phyloP scores from a whole-genome alignment of 2,888 invertebrate genomes.

The Macrosiphum euphorbiae region DNA sequence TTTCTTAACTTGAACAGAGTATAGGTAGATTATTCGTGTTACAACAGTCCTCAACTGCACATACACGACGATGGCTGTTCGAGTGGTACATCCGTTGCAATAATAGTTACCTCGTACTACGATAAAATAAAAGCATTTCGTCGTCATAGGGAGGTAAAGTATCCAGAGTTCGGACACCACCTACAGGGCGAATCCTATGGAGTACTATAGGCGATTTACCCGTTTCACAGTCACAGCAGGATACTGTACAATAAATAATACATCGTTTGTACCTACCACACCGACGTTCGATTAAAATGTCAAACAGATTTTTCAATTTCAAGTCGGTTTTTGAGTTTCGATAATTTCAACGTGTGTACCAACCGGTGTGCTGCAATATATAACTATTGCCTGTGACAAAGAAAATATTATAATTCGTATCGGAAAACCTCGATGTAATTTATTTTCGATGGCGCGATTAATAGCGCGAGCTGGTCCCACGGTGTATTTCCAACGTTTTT shows the following conservation, averaged over 20 bases:
- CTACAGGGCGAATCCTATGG: background rate
- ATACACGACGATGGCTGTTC: background rate
- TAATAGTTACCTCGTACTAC: background rate
- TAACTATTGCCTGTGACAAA: background rate
- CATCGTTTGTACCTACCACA: background rate
- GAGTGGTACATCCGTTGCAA: background rate
- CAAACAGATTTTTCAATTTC: background rate
- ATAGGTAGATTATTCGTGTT: no score
- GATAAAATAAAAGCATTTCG: background rate
- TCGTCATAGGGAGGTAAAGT: background rate
- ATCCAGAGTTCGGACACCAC: background rate
- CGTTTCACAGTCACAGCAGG: background rate
- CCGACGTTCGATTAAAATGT: background rate
- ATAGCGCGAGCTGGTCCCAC: background rate
- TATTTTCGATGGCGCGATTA: background rate
- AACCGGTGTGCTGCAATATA: no score
- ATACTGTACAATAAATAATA: no score
- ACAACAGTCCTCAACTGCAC: no score
- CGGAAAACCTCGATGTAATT: background rate
- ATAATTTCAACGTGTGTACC: background rate
- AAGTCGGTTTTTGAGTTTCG: background rate
- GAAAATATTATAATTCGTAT: background rate
- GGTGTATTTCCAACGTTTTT: slow-evolving; percentile 1
- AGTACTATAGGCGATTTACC: background rate
- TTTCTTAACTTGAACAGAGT: no score